phyloP scores from a whole-genome alignment of 2,797 vertebrate genomes.

The Cyprinella venusta region DNA sequence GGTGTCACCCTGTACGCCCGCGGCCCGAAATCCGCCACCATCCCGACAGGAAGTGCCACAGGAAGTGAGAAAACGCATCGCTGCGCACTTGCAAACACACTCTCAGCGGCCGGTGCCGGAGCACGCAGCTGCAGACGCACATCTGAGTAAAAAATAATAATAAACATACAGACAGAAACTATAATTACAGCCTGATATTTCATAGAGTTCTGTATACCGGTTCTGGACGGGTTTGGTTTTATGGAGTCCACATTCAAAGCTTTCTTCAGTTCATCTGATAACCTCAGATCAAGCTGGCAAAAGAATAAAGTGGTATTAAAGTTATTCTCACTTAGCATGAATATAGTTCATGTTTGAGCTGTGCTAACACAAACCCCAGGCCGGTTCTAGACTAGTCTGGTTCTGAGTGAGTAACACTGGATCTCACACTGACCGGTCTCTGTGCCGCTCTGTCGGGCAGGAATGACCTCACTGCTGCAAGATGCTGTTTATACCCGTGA shows the following conservation, averaged over 20 bases:
- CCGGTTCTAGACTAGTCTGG: neutral
- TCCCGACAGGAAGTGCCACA: constrained; percentile 62
- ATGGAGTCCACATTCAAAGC: constrained; percentile 52
- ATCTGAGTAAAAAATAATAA: no score
- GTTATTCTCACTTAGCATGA: neutral
- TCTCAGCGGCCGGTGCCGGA: constrained; percentile 32
- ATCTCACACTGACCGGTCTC: constrained; percentile 66
- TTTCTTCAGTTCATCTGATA: constrained; percentile 58
- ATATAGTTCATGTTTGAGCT: neutral
- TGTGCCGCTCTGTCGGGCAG: constrained; percentile 58
- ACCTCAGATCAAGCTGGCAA: constrained; percentile 62
- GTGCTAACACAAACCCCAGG: no score
- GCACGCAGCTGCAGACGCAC: constrained; percentile 29
- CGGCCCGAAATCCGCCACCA: constrained; percentile 68
- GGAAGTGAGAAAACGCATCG: constrained; percentile 43
- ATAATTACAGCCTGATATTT: no score
- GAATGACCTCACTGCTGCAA: constrained; percentile 61
- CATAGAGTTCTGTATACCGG: constrained; percentile 60
- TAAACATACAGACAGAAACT: neutral
- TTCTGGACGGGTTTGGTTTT: constrained; percentile 43
- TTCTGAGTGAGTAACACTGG: no score
- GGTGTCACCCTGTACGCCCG: constrained; percentile 71
- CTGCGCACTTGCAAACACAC: constrained; percentile 58
- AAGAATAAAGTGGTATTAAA: constrained; percentile 31
- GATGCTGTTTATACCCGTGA: constrained; percentile 74